Evolutionary conservation across 2,888 invertebrate species (phyloP), one percentile per base, ranked within the genome.

Genomic region (Nudaria mundana): DNA sequence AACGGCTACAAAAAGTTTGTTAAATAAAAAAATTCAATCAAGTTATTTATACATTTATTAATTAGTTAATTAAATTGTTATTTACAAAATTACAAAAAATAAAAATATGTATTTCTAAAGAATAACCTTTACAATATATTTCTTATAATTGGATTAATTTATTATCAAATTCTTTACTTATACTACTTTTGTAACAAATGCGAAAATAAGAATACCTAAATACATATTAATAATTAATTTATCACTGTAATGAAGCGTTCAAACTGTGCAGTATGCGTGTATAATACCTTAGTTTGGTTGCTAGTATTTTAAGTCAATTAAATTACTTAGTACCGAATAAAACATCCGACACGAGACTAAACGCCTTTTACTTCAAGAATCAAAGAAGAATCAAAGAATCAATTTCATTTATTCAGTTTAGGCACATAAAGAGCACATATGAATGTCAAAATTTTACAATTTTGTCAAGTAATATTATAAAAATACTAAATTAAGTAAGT

Each of bases 291-390:
- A 45, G 50, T 70, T 65, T 41, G 43, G 71, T 76, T 65, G 59
- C 68, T 68, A 71, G 73, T 71, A 52, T 71, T 73, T 76, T 79
- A 78, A 73, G 79, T 81, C 81, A 81, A 81, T 81, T 81, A 79
- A n/a, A 68, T 80, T 81, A 77, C 71, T 81, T 77, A 71, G 65
- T 63, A 71, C 70, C 63, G 64, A 76, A 71, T 75, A 76, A 76
- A 69, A 68, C 67, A 75, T 77, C 76, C 78, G 76, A 81, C 81
- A 81, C 79, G 69, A 71, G 40, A 16, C 4, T 5, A 7, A 28
- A 6, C 11, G 29, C 14, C 6, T 52, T 59, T 53, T 39, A 30
- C 45, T 48, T 18, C 5, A 3, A 12, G n/a, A 0, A 11, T 5
- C 25, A n/a, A n/a, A n/a, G n/a, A n/a, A n/a, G n/a, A n/a, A n/a